A percentile compares a stretch with the other conserved stretches of the same genome.
Evolutionary conservation across 2,888 invertebrate species (phyloP).

Genomic region (Halictus quadricinctus): DNA sequence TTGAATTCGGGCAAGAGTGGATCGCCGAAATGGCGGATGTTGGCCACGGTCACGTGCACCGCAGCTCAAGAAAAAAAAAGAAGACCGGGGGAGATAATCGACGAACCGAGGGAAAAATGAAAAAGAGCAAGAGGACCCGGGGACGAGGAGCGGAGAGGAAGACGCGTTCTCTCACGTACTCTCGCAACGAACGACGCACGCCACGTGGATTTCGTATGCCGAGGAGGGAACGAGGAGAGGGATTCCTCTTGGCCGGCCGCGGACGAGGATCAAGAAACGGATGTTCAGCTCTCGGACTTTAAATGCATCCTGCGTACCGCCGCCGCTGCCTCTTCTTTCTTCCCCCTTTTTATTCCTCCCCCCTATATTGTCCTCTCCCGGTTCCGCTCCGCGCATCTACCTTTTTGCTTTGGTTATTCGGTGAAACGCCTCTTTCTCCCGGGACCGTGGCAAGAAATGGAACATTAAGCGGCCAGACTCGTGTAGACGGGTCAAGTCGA

Average conservation of each 20-base stretch:
- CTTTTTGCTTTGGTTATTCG: slow-evolving; percentile 33
- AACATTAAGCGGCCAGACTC: not conserved
- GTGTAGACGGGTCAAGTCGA: not conserved
- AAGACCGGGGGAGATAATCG: slow-evolving; percentile 30
- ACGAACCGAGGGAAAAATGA: slow-evolving; percentile 3
- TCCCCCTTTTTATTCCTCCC: slow-evolving; percentile 4
- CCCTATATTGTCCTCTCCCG: not conserved
- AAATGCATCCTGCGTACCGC: slow-evolving; percentile 72
- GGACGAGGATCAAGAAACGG: slow-evolving; percentile 59
- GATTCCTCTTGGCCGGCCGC: slow-evolving; percentile 41
- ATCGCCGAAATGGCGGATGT: slow-evolving; percentile 21
- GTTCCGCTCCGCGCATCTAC: slow-evolving; percentile 20
- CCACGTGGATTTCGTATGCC: slow-evolving; percentile 75
- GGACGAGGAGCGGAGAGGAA: slow-evolving; percentile 17
- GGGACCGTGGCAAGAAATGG: slow-evolving; percentile 24
- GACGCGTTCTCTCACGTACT: slow-evolving; percentile 58
- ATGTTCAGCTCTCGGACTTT: slow-evolving; percentile 69
- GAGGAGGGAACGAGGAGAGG: slow-evolving; percentile 53
- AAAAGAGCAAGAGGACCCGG: not conserved
- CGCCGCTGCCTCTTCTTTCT: slow-evolving; percentile 38
- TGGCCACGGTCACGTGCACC: slow-evolving; percentile 39
- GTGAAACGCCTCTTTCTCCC: slow-evolving; percentile 21
- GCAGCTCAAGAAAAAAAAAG: slow-evolving; percentile 24
- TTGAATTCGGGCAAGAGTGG: not conserved
- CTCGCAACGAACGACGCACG: slow-evolving; percentile 52